Conservation (phyloP, 2,113 vertebrate genomes). For the Galbula dea region DNA sequence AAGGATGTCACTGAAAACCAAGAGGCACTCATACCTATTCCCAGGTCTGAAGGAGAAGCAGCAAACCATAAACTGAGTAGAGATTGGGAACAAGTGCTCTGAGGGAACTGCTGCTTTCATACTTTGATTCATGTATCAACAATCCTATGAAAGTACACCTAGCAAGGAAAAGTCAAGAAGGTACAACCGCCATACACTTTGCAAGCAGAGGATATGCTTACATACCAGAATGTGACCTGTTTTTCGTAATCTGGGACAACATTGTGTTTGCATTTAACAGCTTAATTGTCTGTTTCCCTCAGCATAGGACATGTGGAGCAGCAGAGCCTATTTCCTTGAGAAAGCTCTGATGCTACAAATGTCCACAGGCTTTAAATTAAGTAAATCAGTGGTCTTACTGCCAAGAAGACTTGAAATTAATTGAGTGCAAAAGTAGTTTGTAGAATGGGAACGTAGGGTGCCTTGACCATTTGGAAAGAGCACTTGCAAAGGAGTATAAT, state of each 20-base stretch:
- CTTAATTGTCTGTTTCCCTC: neutral
- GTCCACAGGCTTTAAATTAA: neutral
- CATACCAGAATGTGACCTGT: neutral
- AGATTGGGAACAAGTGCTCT: neutral
- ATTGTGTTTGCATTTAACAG: neutral
- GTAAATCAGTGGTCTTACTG: neutral
- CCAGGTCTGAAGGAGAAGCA: neutral
- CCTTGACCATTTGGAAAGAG: neutral
- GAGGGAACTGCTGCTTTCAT: neutral
- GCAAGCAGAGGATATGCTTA: neutral
- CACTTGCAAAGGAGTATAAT: neutral
- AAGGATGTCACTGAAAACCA: neutral
- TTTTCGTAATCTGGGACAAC: neutral
- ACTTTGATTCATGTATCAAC: fast-evolving
- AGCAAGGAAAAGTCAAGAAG: neutral
- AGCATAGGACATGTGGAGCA: neutral
- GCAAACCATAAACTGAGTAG: neutral
- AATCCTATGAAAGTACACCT: neutral
- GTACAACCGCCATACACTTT: neutral
- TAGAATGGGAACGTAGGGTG: neutral
- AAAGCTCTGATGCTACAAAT: neutral
- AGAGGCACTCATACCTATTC: fast-evolving
- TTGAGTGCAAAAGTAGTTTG: neutral
- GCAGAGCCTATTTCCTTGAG: neutral
- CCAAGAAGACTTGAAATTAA: neutral